Percentiles rank a stretch among this genome's conserved stretches.
Conservation (phyloP, 2,797 vertebrate species). For the Coregonus suidteri region DNA sequence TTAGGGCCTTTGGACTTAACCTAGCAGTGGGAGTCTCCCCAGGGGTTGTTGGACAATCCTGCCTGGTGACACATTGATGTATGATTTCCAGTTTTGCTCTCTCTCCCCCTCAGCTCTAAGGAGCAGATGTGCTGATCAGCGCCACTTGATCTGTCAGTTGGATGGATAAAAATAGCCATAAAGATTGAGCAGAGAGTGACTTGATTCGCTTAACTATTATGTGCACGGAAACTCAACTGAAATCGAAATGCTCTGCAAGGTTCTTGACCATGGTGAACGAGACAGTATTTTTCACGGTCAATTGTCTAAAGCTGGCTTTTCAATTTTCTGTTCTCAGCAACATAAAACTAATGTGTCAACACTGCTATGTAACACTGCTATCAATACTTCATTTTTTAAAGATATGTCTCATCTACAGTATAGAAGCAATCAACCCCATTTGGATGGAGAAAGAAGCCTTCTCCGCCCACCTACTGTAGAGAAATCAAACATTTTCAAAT, state of each 20-base stretch:
- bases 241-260: constrained; percentile 61
- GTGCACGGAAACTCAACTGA: constrained; percentile 65
- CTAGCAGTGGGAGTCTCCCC: constrained; percentile 54
- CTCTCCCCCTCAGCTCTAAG: constrained; percentile 61
- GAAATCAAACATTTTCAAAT: background rate
- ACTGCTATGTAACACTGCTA: background rate
- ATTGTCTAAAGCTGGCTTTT: constrained; percentile 36
- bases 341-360: constrained; percentile 3
- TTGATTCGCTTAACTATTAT: constrained; percentile 51
- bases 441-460: constrained; percentile 2
- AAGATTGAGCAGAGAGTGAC: constrained; percentile 66
- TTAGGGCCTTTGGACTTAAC: constrained; percentile 54
- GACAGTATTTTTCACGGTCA: constrained; percentile 60
- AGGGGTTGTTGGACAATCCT: constrained; percentile 61
- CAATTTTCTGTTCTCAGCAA: constrained; percentile 8
- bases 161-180: constrained; percentile 73
- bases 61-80: constrained; percentile 76
- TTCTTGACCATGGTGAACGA: constrained; percentile 57
- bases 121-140: constrained; percentile 75
- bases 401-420: background rate
- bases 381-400: background rate
- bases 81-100: constrained; percentile 70
- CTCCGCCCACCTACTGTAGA: background rate
- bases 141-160: constrained; percentile 75
- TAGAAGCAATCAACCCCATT: background rate